These are phyloP conservation scores for Cephus pygmeus DNA, from an alignment of 2,888 invertebrate genomes.

Conservation along the genomic window DNA sequence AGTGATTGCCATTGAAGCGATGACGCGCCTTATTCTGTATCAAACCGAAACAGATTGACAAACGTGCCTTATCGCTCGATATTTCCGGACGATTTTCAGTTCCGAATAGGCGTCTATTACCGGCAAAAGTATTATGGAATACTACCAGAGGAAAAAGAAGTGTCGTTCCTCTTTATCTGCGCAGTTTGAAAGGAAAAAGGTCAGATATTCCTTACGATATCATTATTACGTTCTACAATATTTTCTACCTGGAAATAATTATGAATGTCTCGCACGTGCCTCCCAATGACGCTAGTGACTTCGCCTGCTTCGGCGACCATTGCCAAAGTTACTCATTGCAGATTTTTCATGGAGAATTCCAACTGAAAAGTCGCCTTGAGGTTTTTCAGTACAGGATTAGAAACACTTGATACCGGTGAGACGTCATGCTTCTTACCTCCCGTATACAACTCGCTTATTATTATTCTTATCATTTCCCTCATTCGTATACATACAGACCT, in stretches of 20 bases:
- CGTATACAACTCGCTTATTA: too few species aligned
- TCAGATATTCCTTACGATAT: background rate
- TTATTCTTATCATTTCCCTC: background rate
- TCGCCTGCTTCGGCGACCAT: background rate
- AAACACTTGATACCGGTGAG: background rate
- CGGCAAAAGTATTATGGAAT: background rate
- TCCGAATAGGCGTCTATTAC: background rate
- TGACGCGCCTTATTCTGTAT: background rate
- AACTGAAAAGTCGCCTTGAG: background rate
- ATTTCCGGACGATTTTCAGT: background rate
- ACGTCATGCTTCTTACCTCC: background rate
- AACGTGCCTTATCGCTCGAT: background rate
- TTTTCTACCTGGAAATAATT: background rate
- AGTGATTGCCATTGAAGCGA: background rate
- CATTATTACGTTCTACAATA: background rate
- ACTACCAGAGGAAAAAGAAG: background rate
- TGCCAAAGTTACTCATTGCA: background rate
- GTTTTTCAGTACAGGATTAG: background rate
- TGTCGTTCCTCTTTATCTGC: background rate
- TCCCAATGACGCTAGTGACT: background rate
- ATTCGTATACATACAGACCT: too few species aligned
- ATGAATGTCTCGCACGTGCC: background rate
- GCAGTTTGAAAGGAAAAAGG: background rate
- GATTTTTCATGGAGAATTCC: background rate
- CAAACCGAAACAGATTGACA: background rate